Percentiles rank a stretch among this genome's conserved stretches.
Conservation (phyloP, 2,113 vertebrate species). For the Dicentrarchus labrax region DNA sequence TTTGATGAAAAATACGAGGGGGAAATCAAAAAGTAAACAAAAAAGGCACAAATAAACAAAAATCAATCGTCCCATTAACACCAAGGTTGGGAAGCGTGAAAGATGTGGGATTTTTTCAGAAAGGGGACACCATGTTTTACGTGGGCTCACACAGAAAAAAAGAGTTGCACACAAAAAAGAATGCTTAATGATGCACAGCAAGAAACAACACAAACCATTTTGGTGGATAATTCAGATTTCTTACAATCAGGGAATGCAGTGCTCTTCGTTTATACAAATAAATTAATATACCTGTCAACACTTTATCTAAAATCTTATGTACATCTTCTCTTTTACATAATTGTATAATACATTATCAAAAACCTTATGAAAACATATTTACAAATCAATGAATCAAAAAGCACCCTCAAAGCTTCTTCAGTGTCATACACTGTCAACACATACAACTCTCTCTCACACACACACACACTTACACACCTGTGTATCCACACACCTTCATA, state of each 20-base stretch:
- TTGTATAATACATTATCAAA: constrained; percentile 86
- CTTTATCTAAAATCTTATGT: constrained; percentile 87
- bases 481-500: constrained; percentile 41
- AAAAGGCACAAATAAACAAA: constrained; percentile 73
- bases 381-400: constrained; percentile 84
- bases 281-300: constrained; percentile 81
- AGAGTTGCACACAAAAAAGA: constrained; percentile 15
- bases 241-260: constrained; percentile 79
- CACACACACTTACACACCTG: constrained; percentile 32
- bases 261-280: constrained; percentile 83
- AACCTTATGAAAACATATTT: constrained; percentile 87
- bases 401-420: constrained; percentile 65
- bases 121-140: constrained; percentile 30
- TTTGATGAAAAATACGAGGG: constrained; percentile 34
- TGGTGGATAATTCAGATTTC: constrained; percentile 73
- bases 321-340: constrained; percentile 84
- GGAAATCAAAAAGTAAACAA: constrained; percentile 42
- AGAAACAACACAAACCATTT: constrained; percentile 82
- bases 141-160: constrained; percentile 49
- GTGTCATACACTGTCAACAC: constrained; percentile 33
- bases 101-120: constrained; percentile 6
- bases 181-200: constrained; percentile 62
- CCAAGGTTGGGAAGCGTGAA: constrained; percentile 30
- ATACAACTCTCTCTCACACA: constrained; percentile 17
- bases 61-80: constrained; percentile 46